These are phyloP conservation scores for Amphimallon solstitiale DNA, from an alignment of 2,888 invertebrate species.

Conservation along the genomic window DNA sequence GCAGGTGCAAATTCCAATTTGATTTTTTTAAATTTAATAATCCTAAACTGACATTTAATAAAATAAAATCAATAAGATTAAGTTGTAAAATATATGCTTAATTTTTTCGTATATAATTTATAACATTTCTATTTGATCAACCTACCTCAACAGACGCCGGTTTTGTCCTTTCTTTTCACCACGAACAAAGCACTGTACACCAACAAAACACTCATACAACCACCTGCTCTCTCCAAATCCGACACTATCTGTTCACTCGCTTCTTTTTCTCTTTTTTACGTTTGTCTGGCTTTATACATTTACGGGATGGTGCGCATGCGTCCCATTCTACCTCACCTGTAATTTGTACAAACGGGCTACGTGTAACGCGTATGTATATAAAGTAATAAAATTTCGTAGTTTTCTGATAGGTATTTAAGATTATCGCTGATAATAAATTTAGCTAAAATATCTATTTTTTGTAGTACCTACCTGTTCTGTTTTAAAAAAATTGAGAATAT, in stretches of 20 bases:
- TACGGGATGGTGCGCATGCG: neutral
- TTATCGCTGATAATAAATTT: too few relatives aligned
- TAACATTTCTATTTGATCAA: neutral
- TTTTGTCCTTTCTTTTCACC: neutral
- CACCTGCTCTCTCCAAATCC: conserved; percentile 25
- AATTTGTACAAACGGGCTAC: neutral
- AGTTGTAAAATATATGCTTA: neutral
- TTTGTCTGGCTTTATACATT: conserved; percentile 12
- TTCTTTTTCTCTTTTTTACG: neutral
- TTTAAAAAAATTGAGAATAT: too few relatives aligned
- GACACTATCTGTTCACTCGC: conserved; percentile 8
- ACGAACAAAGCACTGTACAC: conserved; percentile 23
- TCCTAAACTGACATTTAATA: conserved; percentile 7
- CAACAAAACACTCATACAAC: conserved; percentile 22
- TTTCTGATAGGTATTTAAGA: too few relatives aligned
- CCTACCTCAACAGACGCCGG: conserved; percentile 12
- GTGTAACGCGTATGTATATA: neutral
- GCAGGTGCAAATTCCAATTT: too few relatives aligned
- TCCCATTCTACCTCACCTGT: neutral
- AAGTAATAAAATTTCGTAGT: too few relatives aligned
- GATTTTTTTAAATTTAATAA: conserved; percentile 3
- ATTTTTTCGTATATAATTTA: neutral
- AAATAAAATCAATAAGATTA: conserved; percentile 1
- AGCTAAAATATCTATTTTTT: too few relatives aligned
- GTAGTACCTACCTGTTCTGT: too few relatives aligned